Evolutionary conservation across 2,797 vertebrate species (phyloP), one percentile per base, ranked within the genome.

Genomic region (Enteromius viviparus): DNA sequence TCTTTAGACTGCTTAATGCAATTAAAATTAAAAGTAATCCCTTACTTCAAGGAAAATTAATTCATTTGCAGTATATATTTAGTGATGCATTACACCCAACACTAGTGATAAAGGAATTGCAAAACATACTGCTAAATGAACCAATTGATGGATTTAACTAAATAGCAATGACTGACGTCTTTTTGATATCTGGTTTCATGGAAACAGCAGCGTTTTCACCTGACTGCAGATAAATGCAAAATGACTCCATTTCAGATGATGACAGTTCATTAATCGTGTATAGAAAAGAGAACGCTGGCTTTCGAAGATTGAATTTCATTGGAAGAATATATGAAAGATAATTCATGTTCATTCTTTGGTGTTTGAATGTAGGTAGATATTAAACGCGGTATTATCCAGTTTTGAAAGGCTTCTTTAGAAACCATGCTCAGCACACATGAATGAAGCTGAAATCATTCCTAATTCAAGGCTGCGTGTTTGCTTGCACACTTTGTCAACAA

Each of bases 191-290:
- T 71, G 23, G 15, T 19, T 74, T 74, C 21, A 6, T 7, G 29
- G 21, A 34, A 53, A n/a, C 70, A 32, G 9, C 47, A 72, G 17
- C 4, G 49, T 53, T 51, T 51, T 3, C 29, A n/a, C 19, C 71
- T 14, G 49, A n/a, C 5, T 34, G 15, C 3, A 49, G 8, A 49
- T 71, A 6, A 32, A 51, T 74, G 26, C 1, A 0, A 74, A 53
- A 34, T 9, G 10, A 34, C 5, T 34, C 1, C 4, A 32, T 51
- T 21, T 72, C 26, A 49, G 51, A 21, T 32, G 47, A 74, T 74
- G 29, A 51, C 70, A 74, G 70, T 74, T 53, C 29, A 72, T 72
- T 72, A 72, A 32, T 72, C 26, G 26, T 21, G 26, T 51, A 47
- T 32, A 47, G 47, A 32, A 72, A 51, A 72, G 17, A 72, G 70